A percentile compares a stretch with the other conserved stretches of the same genome.
Conservation (phyloP, 1,140 invertebrate species). For the Eufriesea mexicana region DNA sequence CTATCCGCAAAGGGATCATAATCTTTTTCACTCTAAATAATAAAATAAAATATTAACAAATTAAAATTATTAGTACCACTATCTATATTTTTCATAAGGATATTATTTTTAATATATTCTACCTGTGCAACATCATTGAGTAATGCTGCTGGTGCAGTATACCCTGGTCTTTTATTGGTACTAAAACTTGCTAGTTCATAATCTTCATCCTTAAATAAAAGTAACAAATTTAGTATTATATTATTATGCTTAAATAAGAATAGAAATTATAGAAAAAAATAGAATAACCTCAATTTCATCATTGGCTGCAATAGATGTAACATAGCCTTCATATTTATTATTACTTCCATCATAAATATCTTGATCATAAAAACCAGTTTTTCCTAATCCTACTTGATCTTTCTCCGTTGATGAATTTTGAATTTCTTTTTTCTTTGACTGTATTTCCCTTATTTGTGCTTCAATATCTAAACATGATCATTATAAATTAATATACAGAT, state of each 20-base stretch:
- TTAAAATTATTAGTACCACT: neutral
- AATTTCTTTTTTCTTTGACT: constrained; percentile 92
- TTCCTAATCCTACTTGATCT: constrained; percentile 92
- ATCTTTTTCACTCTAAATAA: constrained; percentile 91
- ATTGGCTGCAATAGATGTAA: constrained; percentile 97
- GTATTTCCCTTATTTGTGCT: constrained; percentile 94
- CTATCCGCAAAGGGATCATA: constrained; percentile 98
- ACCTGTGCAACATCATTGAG: constrained; percentile 95
- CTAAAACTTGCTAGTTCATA: constrained; percentile 87
- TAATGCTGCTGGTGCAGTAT: constrained; percentile 93
- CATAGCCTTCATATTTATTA: constrained; percentile 95
- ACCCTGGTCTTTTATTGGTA: constrained; percentile 88
- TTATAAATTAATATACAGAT: constrained; percentile 19
- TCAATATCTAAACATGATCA: constrained; percentile 91
- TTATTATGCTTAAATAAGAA: neutral
- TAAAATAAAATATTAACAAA: constrained; percentile 32
- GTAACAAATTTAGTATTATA: constrained; percentile 26
- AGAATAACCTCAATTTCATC: constrained; percentile 91
- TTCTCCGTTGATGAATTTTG: constrained; percentile 85
- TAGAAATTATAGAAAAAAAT: constrained; percentile 11
- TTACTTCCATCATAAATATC: constrained; percentile 95
- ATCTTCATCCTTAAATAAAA: constrained; percentile 90
- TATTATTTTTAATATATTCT: constrained; percentile 24
- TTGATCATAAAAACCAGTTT: constrained; percentile 94
- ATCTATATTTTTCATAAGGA: neutral